These are phyloP conservation scores for Oscheius sp. DNA, from an alignment of 2,888 invertebrate genomes.

Conservation along the genomic window DNA sequence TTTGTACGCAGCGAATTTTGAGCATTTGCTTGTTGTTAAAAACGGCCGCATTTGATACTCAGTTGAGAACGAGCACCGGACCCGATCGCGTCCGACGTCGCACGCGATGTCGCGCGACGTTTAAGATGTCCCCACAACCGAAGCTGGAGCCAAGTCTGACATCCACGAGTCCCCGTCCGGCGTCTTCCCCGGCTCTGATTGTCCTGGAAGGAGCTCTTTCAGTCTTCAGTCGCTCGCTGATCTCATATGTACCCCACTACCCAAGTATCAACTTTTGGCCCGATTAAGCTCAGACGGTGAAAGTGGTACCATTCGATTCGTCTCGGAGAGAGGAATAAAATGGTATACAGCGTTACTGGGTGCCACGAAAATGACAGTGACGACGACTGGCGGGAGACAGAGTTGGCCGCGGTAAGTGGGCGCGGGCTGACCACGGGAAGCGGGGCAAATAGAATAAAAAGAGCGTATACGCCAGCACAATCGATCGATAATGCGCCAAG, in stretches of 20 bases:
- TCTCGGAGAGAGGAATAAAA: not conserved
- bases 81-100: constrained; percentile 35
- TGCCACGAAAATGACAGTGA: not conserved
- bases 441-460: constrained; percentile 37
- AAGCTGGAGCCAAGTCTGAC: constrained; percentile 9
- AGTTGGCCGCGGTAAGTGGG: constrained; percentile 24
- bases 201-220: not conserved
- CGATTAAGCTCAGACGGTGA: not conserved
- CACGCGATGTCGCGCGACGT: constrained; percentile 22
- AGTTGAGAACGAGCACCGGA: constrained; percentile 33
- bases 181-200: not conserved
- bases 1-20: constrained; percentile 50
- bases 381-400: constrained; percentile 5
- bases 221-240: not conserved
- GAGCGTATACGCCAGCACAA: constrained; percentile 37
- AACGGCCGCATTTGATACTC: constrained; percentile 34
- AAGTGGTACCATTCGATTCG: constrained; percentile 4
- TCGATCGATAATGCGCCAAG: constrained; percentile 36
- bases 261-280: constrained; percentile 7
- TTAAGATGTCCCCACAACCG: constrained; percentile 22
- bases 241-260: constrained; percentile 10
- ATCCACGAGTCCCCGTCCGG: not conserved
- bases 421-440: constrained; percentile 32
- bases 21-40: constrained; percentile 20
- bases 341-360: not conserved